Conservation (phyloP, 2,888 invertebrate species). For the Caenorhabditis plicata region DNA sequence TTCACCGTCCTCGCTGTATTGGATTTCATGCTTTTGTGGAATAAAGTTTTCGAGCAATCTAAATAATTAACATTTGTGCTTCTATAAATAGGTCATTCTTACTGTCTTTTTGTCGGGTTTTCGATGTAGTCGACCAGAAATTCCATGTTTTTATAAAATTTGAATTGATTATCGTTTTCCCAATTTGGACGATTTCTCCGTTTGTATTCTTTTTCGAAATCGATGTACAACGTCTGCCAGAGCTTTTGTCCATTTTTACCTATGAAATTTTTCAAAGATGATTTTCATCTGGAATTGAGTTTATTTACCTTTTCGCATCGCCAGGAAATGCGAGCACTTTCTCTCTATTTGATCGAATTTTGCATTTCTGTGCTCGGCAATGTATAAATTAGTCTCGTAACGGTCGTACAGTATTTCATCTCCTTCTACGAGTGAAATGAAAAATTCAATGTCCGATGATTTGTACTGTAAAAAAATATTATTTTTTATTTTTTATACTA, state of each 20-base stretch:
- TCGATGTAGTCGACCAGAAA: conserved; percentile 15
- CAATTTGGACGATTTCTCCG: not conserved
- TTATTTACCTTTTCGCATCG: conserved; percentile 16
- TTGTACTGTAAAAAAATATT: conserved; percentile 14
- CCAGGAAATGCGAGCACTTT: conserved; percentile 18
- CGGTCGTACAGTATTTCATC: conserved; percentile 18
- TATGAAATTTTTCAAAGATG: not conserved
- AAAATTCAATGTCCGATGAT: conserved; percentile 13
- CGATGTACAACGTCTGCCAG: conserved; percentile 16
- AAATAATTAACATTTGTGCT: no score
- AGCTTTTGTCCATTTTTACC: conserved; percentile 23
- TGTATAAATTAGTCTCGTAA: conserved; percentile 15
- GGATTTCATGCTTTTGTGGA: no score
- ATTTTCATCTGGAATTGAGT: not conserved
- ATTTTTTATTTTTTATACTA: no score
- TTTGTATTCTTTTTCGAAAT: conserved; percentile 15
- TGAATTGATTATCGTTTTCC: not conserved
- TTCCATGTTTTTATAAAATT: conserved; percentile 5
- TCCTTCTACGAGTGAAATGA: conserved; percentile 18
- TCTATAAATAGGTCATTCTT: not conserved
- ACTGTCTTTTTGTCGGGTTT: conserved; percentile 5
- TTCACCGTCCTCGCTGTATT: not conserved
- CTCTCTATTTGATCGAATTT: conserved; percentile 14
- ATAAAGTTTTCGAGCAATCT: no score
- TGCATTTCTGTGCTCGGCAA: conserved; percentile 7